Evolutionary conservation across 2,888 invertebrate genomes (phyloP).

Genomic region (Agrotis segetum): DNA sequence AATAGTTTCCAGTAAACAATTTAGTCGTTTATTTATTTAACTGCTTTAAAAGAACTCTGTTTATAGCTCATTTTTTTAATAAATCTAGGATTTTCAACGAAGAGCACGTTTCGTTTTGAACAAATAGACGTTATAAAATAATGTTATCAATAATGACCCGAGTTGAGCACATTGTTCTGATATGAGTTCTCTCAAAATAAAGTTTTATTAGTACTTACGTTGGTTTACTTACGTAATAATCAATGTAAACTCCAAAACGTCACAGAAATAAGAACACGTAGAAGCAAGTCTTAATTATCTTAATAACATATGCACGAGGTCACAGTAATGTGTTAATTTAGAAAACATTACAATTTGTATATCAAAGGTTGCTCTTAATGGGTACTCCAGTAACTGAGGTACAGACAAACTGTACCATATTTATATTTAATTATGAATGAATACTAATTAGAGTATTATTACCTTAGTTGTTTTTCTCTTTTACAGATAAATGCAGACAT

Average conservation of each 20-base stretch:
- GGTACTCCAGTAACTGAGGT: constrained; percentile 10
- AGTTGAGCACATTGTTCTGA: too few species aligned
- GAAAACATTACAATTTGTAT: constrained; percentile 13
- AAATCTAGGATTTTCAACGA: not conserved
- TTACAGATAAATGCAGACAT: constrained; percentile 62
- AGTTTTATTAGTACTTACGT: too few species aligned
- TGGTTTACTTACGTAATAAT: not conserved
- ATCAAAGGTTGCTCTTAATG: constrained; percentile 29
- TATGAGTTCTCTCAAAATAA: too few species aligned
- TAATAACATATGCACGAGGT: constrained; percentile 1
- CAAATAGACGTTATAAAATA: not conserved
- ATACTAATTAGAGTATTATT: not conserved
- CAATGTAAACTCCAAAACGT: not conserved
- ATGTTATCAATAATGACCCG: too few species aligned
- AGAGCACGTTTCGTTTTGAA: not conserved
- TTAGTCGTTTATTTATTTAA: constrained; percentile 2
- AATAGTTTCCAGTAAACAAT: constrained; percentile 1
- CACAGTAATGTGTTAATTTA: constrained; percentile 7
- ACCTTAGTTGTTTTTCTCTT: not conserved
- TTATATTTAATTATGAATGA: not conserved
- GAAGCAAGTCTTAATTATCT: constrained; percentile 7
- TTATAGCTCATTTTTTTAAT: not conserved
- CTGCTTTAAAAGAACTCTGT: not conserved
- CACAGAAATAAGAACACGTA: not conserved
- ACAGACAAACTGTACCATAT: not conserved